Conservation (phyloP, 2,888 invertebrate genomes). For the Smittia aterrima region DNA sequence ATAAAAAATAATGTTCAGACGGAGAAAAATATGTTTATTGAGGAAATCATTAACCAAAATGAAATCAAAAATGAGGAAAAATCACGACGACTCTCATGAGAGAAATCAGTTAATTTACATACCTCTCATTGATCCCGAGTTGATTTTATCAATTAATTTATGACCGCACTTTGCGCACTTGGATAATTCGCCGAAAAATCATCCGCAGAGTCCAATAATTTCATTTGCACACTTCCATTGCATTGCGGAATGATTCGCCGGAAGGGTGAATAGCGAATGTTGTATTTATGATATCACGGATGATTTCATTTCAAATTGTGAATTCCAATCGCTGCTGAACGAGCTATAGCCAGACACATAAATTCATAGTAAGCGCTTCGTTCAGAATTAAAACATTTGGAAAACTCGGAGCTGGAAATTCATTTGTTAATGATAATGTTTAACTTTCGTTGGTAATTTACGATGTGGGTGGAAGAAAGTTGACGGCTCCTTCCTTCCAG, state of each 20-base stretch:
- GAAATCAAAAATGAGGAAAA: background rate
- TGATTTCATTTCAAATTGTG: constrained; percentile 31
- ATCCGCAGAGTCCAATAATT: constrained; percentile 1
- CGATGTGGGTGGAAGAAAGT: background rate
- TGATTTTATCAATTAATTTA: constrained; percentile 40
- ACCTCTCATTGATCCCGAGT: constrained; percentile 20
- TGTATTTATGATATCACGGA: constrained; percentile 21
- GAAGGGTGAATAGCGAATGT: background rate
- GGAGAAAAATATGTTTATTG: constrained; percentile 14
- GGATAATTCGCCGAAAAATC: background rate
- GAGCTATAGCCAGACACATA: constrained; percentile 11
- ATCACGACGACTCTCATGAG: background rate
- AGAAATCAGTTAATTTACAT: background rate
- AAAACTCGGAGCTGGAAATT: background rate
- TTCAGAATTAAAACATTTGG: background rate
- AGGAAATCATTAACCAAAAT: background rate
- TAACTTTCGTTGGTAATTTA: constrained; percentile 6
- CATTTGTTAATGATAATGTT: constrained; percentile 23
- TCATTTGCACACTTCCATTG: background rate
- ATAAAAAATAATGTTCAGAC: background rate
- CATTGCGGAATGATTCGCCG: background rate
- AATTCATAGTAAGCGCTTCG: background rate
- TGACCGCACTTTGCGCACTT: constrained; percentile 25
- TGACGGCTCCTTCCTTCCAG: background rate
- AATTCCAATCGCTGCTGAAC: background rate